Conservation (phyloP, 2,113 vertebrate genomes). For the Carassius carassius region DNA sequence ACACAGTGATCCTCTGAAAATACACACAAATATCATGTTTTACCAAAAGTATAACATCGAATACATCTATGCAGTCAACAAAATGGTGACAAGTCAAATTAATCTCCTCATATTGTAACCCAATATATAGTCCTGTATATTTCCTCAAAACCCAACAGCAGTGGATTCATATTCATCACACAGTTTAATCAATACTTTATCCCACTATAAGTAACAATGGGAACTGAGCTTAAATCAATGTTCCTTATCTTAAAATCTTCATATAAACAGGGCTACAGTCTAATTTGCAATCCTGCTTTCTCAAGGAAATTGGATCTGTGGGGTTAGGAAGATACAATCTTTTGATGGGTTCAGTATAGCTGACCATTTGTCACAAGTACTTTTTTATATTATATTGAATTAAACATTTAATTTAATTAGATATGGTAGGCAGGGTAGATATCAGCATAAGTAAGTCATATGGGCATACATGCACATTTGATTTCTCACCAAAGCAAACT, state of each 20-base stretch:
- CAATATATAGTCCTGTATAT: not conserved
- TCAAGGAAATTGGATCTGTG: constrained; percentile 50
- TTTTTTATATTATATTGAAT: constrained; percentile 4
- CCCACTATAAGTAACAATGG: not conserved
- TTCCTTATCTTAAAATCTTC: constrained; percentile 10
- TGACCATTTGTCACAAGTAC: not conserved
- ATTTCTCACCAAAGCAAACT: too few relatives aligned
- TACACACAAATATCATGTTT: too few relatives aligned
- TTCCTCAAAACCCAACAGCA: not conserved
- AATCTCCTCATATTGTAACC: not conserved
- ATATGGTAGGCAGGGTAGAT: not conserved
- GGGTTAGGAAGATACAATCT: not conserved
- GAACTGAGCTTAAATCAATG: constrained; percentile 20
- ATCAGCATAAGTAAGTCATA: too few relatives aligned
- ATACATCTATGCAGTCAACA: too few relatives aligned
- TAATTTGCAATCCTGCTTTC: constrained; percentile 32
- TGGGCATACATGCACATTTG: too few relatives aligned
- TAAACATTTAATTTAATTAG: constrained; percentile 4
- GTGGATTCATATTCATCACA: not conserved
- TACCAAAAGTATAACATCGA: too few relatives aligned
- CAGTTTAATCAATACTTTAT: not conserved
- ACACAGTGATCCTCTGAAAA: too few relatives aligned
- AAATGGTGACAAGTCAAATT: not conserved
- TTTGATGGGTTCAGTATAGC: constrained; percentile 1
- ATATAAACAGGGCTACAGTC: constrained; percentile 9